Evolutionary conservation across 2,797 vertebrate genomes (phyloP), one percentile per base, ranked within the genome.

Genomic region (Leucoraja ocellata): DNA sequence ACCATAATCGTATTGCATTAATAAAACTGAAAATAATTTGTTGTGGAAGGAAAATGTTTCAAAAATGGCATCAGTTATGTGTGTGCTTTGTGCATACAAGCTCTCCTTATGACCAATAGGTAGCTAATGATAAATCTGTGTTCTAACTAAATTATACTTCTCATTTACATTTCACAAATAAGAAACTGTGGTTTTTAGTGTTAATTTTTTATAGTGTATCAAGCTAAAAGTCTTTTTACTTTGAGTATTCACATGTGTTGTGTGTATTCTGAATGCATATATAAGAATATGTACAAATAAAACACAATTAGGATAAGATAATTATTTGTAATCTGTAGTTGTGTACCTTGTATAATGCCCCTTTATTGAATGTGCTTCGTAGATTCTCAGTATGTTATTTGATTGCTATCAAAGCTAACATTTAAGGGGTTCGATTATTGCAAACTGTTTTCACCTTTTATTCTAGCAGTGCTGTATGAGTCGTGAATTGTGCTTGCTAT

Each of bases 151-250:
- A 74, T 92, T 92, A 73, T 74, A 92, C 73, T 91, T 92, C 36
- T 54, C 90, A 92, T 23, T 73, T 91, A 91, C 88, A 58, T 76
- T 92, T 92, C 90, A 54, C 46, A 10, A 92, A 76, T 25, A 92
- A 92, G 90, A 76, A 92, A 92, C 90, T 76, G 90, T 92, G 90
- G 90, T 74, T 92, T n/a, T 92, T 92, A 92, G 39, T 92, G 90
- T 92, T 92, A 92, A 92, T 92, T 92, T 92, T 76, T 92, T 74
- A 91, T 74, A 74, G 71, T 36, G 11, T 91, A 58, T 92, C 36
- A 92, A 92, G 39, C 71, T 76, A 92, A 92, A 92, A 54, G 90
- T 76, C 71, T 92, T 92, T 92, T 92, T 92, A 92, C 71, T 92
- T 92, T 92, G 71, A 76, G 90, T 92, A 92, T 76, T 91, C 90